phyloP scores from a whole-genome alignment of 1,140 invertebrate species.

The Heliconius nattereri region DNA sequence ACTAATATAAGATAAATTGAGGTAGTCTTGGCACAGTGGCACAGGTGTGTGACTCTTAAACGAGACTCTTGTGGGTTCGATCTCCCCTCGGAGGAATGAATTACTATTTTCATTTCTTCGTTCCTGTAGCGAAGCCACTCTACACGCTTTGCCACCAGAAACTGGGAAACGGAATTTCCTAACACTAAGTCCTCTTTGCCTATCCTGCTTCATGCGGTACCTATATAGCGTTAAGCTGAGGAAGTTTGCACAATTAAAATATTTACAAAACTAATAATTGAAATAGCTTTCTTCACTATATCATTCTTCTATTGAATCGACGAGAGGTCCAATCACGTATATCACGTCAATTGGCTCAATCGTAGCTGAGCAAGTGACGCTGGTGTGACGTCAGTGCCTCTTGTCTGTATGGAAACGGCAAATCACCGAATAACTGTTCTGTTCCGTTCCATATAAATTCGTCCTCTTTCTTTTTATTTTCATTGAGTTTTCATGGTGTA shows the following conservation, averaged over 20 bases:
- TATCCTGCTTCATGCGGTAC: too few relatives aligned
- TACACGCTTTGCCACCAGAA: too few relatives aligned
- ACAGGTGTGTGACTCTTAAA: too few relatives aligned
- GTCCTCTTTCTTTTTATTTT: constrained; percentile 3
- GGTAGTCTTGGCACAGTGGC: too few relatives aligned
- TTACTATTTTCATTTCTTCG: too few relatives aligned
- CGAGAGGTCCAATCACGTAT: constrained; percentile 53
- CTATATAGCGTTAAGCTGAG: too few relatives aligned
- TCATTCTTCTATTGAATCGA: constrained; percentile 50
- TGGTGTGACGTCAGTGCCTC: constrained; percentile 68
- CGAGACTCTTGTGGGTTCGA: too few relatives aligned
- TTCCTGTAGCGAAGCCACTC: too few relatives aligned
- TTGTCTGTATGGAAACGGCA: constrained; percentile 64
- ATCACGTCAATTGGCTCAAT: constrained; percentile 77
- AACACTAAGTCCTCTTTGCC: too few relatives aligned
- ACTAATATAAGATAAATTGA: too few relatives aligned
- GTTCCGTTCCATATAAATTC: constrained; percentile 48
- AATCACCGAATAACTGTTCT: constrained; percentile 62
- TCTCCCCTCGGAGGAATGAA: too few relatives aligned
- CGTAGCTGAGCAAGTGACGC: constrained; percentile 61
- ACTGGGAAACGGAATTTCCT: too few relatives aligned
- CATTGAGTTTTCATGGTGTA: neutral
- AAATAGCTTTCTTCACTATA: constrained; percentile 46
- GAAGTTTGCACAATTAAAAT: neutral
- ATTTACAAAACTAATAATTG: neutral